These are phyloP conservation scores for Potamilus streckersoni DNA, from an alignment of 1,140 invertebrate genomes.

Conservation along the genomic window DNA sequence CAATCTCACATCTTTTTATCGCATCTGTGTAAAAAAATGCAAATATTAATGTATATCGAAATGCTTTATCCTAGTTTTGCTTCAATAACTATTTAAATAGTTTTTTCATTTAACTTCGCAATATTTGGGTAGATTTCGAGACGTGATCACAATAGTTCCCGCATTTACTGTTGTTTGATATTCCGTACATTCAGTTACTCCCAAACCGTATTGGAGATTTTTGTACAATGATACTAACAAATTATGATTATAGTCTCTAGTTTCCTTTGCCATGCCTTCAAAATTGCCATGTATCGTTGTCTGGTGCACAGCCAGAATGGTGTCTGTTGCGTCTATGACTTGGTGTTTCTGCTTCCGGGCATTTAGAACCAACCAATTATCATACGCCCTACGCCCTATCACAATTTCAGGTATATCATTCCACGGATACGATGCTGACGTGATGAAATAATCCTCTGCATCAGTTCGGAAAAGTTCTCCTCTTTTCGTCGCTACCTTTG, in stretches of 20 bases:
- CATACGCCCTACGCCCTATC: slow-evolving; percentile 45
- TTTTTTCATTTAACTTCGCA: too few species aligned
- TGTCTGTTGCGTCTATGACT: slow-evolving; percentile 45
- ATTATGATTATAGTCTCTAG: slow-evolving; percentile 39
- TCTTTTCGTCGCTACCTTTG: slow-evolving; percentile 18
- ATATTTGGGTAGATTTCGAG: too few species aligned
- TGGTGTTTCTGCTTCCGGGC: slow-evolving; percentile 28
- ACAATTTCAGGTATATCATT: slow-evolving; percentile 46
- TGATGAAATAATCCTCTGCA: slow-evolving; percentile 53
- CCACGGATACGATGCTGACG: slow-evolving; percentile 42
- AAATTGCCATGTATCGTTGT: slow-evolving; percentile 47
- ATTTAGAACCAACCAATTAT: slow-evolving; percentile 52
- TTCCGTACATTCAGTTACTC: background rate
- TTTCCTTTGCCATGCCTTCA: slow-evolving; percentile 33
- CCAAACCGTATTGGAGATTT: slow-evolving; percentile 34
- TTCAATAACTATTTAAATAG: too few species aligned
- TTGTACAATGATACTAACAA: slow-evolving; percentile 33
- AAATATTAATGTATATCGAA: too few species aligned
- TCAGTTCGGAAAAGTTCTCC: slow-evolving; percentile 38
- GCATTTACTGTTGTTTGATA: too few species aligned
- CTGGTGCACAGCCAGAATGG: slow-evolving; percentile 48
- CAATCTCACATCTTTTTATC: too few species aligned
- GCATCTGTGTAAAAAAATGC: too few species aligned
- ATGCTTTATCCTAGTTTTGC: too few species aligned
- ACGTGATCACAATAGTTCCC: too few species aligned